Percentiles rank a stretch among this genome's conserved stretches.
Evolutionary conservation across 2,113 vertebrate genomes (phyloP).

Genomic region (Arothron firmamentum): DNA sequence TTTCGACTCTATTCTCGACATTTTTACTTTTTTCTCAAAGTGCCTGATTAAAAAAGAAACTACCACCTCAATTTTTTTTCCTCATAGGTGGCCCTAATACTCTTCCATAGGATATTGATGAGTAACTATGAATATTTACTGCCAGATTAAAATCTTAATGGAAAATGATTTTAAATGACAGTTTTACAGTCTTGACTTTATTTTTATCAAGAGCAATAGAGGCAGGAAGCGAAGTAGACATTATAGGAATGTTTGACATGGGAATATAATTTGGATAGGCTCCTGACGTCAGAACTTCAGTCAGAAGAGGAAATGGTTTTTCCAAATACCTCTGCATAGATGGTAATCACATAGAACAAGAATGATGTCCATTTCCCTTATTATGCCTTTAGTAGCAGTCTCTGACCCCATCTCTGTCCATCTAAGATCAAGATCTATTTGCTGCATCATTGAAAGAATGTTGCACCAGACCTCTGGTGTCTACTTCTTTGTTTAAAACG

Average conservation of each 20-base stretch:
- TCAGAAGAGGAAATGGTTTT: conserved; percentile 15
- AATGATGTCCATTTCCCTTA: conserved; percentile 3
- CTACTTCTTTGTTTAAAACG: not conserved
- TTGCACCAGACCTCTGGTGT: conserved; percentile 11
- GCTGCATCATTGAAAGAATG: not conserved
- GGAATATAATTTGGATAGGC: conserved; percentile 20
- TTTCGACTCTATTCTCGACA: too few species aligned
- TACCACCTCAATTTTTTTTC: too few species aligned
- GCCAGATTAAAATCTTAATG: conserved; percentile 5
- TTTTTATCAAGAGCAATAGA: conserved; percentile 15
- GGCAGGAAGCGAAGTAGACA: conserved; percentile 12
- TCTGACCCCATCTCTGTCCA: not conserved
- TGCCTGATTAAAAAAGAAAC: too few species aligned
- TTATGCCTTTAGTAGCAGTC: not conserved
- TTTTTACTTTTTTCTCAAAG: too few species aligned
- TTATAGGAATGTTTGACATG: not conserved
- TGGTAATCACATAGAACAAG: not conserved
- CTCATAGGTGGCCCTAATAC: too few species aligned
- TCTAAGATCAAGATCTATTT: conserved; percentile 10
- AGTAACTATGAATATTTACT: conserved; percentile 28
- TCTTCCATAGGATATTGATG: conserved; percentile 41
- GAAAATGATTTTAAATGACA: not conserved
- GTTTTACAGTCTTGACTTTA: not conserved
- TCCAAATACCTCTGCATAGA: conserved; percentile 6
- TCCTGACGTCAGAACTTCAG: conserved; percentile 12